Evolutionary conservation across 2,113 vertebrate genomes (phyloP), one percentile per base, ranked within the genome.

Genomic region (Burhinus bistriatus): DNA sequence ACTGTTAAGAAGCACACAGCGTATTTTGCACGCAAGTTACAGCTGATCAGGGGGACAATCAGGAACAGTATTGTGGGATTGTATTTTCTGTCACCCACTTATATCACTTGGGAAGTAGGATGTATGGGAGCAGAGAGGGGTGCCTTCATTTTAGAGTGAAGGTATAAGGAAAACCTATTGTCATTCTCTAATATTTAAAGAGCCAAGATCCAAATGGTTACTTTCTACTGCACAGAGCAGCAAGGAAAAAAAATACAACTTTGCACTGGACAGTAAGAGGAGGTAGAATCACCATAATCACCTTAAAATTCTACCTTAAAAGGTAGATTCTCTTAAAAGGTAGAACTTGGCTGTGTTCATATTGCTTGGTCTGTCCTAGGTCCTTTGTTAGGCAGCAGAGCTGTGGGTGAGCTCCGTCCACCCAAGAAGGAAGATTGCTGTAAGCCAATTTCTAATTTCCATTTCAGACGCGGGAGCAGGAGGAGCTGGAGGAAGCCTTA

Each of bases 401-500:
- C 51, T 68, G 44, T 47, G 55, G 27, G 30, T 1, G 6, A 61
- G 9, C 29, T 91, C 42, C 59, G 30, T 59, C 79, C 72, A 44
- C 21, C 11, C 32, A 32, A 58, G 45, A 18, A 65, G 19, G 42
- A 69, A 47, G 64, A 38, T 13, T 65, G 36, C 75, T 49, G 12
- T 16, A 38, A 64, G 38, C 78, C 23, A 54, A 38, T 87, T 58
- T 29, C 49, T 75, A 40, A 21, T 96, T 94, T 92, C 55, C 79
- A 27, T 96, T 96, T 97, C 97, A 99, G 99, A 99, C 98, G 0
- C 98, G 99, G 73, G 99, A 99, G 96, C 99, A 99, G 97, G 99
- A 99, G 77, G 99, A 99, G 94, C 82, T 99, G 96, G 99, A 99
- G 97, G 99, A 99, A 98, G 98, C 99, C 44, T 97, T 99, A 97